Base-by-base conservation (phyloP, 2,113 vertebrate genomes). In the Mesitornis unicolor region DNA sequence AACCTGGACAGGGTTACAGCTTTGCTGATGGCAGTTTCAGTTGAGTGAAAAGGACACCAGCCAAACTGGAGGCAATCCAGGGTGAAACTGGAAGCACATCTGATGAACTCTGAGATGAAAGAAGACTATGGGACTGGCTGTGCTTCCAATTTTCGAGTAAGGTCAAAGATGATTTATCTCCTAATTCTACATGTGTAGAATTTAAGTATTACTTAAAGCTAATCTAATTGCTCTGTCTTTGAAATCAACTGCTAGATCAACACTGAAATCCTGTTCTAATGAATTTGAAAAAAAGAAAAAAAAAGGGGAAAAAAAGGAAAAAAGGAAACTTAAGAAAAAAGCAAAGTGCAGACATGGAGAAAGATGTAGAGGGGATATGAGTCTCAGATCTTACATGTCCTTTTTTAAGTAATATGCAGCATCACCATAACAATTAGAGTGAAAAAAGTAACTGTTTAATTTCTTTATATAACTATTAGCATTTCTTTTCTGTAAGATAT, bases 281-380 rank as follows among this genome's bases (percentile, higher is more conserved):
- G 4, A 82, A 40, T 31, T 48, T 29, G 10, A 3, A 31, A 24
- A 25, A 48, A 16, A 56, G 43, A 50, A 1, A 31, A 35, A 24
- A 29, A 35, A n/a, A n/a, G n/a, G n/a, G n/a, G n/a, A n/a, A n/a
- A 13, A 35, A 56, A 77, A 56, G 22, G 2, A 79, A 65, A 73
- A 53, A n/a, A n/a, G n/a, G n/a, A n/a, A n/a, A n/a, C n/a, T n/a
- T 33, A 47, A 45, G 7, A 19, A 69, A 54, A 71, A 42, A 3
- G 0, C 6, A 20, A 75, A 47, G 13, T 18, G 80, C 2, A 50
- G 8, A n/a, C 6, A 36, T 31, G 4, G 20, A 54, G 22, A 59
- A 14, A 59, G 7, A 29, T 38, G 20, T 8, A 75, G 13, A 61
- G 21, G 13, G 5, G 7, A 47, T 14, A 40, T 0, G 0, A 63